Evolutionary conservation across 2,888 invertebrate genomes (phyloP), one percentile per base, ranked within the genome.

Genomic region (Lepas anatifera): DNA sequence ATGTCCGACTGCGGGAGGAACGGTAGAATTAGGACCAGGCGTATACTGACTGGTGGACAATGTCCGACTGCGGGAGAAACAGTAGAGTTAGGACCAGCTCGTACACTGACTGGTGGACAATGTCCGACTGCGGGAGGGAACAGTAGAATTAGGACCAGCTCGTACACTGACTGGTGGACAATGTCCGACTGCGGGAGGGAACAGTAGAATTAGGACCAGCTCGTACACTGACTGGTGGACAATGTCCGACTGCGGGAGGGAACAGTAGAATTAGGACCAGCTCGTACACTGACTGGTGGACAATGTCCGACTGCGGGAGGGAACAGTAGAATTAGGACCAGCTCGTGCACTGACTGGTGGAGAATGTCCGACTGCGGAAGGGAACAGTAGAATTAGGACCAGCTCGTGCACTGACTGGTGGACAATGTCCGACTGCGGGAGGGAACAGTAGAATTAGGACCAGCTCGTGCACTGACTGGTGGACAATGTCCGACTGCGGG

Each of bases 191-290:
- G 85, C 43, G 87, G 86, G n/a, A n/a, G n/a, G n/a, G n/a, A n/a
- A n/a, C n/a, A n/a, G n/a, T n/a, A 75, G 76, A 71, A 6, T 7
- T 39, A 4, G 25, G 25, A 25, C 8, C 80, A 99, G 84, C 81
- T 99, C 99, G 85, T 96, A 97, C 69, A 98, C 96, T 75, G 96
- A 95, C 80, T 99, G 99, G 81, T 99, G 99, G 72, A 99, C 95
- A 77, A 99, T 97, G 81, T 99, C 99, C 76, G 98, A 99, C 97
- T 99, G 85, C 43, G 87, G 86, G 75, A 76, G n/a, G n/a, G n/a
- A n/a, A n/a, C n/a, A n/a, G n/a, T n/a, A n/a, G n/a, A n/a, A n/a
- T n/a, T n/a, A n/a, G n/a, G n/a, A n/a, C n/a, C n/a, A n/a, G n/a
- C n/a, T n/a, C n/a, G n/a, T n/a, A n/a, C n/a, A n/a, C n/a, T n/a